Base-by-base conservation (phyloP, 2,888 invertebrate species). In the Drosophila picticornis region DNA sequence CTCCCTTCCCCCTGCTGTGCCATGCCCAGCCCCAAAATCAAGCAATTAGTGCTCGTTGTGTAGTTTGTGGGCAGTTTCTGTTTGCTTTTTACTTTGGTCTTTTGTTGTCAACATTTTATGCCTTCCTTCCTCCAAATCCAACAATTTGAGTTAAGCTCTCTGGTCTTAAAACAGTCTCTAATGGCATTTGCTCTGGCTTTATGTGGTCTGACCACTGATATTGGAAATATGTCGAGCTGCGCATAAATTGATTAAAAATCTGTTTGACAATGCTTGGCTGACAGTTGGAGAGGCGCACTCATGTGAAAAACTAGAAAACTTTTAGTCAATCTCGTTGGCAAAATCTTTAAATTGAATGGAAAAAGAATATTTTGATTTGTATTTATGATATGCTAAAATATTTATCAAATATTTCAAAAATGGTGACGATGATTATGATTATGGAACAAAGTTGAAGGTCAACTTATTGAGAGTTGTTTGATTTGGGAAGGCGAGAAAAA, bases 31-130 rank as follows among this genome's bases (percentile, higher is more conserved):
- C 51, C 43, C 55, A 57, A 73, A 67, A 52, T 38, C 55, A 46
- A 65, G 52, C 80, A 77, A 77, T 77, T 77, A 80, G 70, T 75
- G 57, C 48, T 43, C 22, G 43, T 13, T 32, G 40, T 48, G 50
- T 55, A 25, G 55, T 34, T 55, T 55, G 53, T 52, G 52, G 55
- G n/a, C 60, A 57, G 31, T 62, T 67, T 62, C 10, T 55, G 58
- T 56, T 63, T 63, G 46, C 25, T 56, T 55, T 43, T 43, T 56
- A 50, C 53, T 51, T n/a, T n/a, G 51, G 38, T 40, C 19, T 36
- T 36, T 66, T 58, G n/a, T 72, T 66, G 80, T 66, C 58, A 70
- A 40, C 55, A 67, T 53, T 71, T 68, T n/a, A 53, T 72, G 67
- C 56, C 57, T 58, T 40, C 16, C 16, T 25, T 9, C 25, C 36